Base-by-base conservation (phyloP, 2,113 vertebrate genomes). In the Hemicordylus capensis region DNA sequence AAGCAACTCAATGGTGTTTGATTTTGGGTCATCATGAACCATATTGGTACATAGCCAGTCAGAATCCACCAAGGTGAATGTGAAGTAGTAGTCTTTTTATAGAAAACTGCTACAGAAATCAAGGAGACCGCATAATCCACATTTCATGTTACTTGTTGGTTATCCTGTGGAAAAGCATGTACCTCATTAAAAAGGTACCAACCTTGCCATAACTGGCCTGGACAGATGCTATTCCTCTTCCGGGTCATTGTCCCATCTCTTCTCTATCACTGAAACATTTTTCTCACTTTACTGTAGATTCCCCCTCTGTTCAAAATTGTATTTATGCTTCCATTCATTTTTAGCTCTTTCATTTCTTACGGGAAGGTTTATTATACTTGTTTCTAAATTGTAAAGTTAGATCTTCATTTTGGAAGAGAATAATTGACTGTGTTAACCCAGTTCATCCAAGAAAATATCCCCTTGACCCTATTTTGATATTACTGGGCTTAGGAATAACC, bases 1-100 rank as follows among this genome's bases (percentile, higher is more conserved):
- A 48, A n/a, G 0, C 17, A 59, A 66, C 5, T 28, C 3, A 2
- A 19, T 10, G 61, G 24, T 4, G 9, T 31, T n/a, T 28, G 28
- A 42, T 56, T 28, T 6, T 58, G 42, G 24, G 31, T n/a, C n/a
- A n/a, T 0, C 0, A 67, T 0, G n/a, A 79, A 34, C 0, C 3
- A 26, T 19, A 19, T n/a, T 56, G 2, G 72, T 15, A 15, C 1
- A 26, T 2, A 70, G n/a, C 46, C 39, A 11, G 20, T 11, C 2
- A 83, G 56, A 31, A 87, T 26, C 24, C 64, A 12, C 17, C 0
- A 28, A 84, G n/a, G n/a, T n/a, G n/a, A n/a, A n/a, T n/a, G n/a
- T n/a, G n/a, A n/a, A n/a, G n/a, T n/a, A n/a, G n/a, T n/a, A n/a
- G n/a, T n/a, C n/a, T n/a, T n/a, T n/a, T n/a, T n/a, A n/a, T n/a